Evolutionary conservation across 2,113 vertebrate species (phyloP), one percentile per base, ranked within the genome.

Genomic region (Channa argus): DNA sequence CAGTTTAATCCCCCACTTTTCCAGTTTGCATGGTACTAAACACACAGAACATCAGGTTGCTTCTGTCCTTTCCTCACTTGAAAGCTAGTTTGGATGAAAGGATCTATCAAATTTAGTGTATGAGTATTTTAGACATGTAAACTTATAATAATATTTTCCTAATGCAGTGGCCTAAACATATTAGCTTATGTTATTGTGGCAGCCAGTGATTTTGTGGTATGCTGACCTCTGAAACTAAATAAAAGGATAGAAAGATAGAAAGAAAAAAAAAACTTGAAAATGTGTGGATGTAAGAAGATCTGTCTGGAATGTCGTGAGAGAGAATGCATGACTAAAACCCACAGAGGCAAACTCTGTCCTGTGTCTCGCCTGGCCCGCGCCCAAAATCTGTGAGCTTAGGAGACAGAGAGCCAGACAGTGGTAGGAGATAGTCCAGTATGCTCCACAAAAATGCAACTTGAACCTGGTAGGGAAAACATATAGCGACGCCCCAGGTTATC

Each of bases 261-360:
- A 59, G 38, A 49, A 37, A 41, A n/a, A n/a, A 50, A 54, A 72
- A 61, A 8, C 5, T 8, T 3, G 37, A 70, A 63, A 76, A 77
- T 75, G 66, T 69, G 62, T 51, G 63, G 53, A 73, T 79, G 88
- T 86, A 89, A 89, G 73, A 63, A 74, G 80, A 91, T 89, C 82
- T 63, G 83, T 68, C 82, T 89, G 89, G 90, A 89, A 92, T 91
- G 86, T 45, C 43, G 45, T 39, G 74, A 65, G 67, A 87, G 84
- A 77, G 67, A 86, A 86, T 72, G 77, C 86, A 81, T 74, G 86
- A 88, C 70, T 36, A 63, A 68, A 80, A 89, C 84, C 88, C 67
- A 6, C 59, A 12, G 71, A 69, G 53, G 33, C 52, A 74, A 79
- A 75, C 81, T 44, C 60, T 80, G 78, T 78, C 63, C 51, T 38